These are phyloP conservation scores for Neosalanx taihuensis DNA, from an alignment of 2,797 vertebrate genomes.

Conservation along the genomic window DNA sequence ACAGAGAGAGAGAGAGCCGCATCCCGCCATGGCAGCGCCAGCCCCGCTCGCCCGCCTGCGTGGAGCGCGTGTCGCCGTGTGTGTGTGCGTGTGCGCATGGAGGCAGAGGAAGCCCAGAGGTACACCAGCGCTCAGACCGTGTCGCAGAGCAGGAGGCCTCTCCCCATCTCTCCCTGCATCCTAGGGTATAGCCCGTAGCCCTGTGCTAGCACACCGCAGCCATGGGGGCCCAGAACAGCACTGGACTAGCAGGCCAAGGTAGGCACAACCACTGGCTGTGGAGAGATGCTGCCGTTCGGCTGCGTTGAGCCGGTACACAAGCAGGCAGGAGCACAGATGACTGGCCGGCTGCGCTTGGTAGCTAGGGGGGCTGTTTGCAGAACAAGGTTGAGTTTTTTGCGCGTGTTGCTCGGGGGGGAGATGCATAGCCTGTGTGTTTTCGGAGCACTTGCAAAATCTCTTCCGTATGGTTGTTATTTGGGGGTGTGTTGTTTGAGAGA, in stretches of 20 bases:
- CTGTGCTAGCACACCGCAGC: conserved; percentile 39
- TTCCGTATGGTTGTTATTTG: too few species aligned
- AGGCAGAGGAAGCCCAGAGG: neutral
- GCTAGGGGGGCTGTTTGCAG: neutral
- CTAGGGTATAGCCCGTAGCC: conserved; percentile 13
- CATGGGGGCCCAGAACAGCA: conserved; percentile 46
- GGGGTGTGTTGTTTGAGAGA: too few species aligned
- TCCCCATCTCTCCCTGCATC: conserved; percentile 10
- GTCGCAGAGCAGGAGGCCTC: conserved; percentile 39
- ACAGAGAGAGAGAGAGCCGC: neutral
- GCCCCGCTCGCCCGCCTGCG: neutral
- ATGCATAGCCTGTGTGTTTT: too few species aligned
- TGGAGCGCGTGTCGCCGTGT: neutral
- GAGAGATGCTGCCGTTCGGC: neutral
- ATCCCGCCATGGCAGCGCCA: neutral
- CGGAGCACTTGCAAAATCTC: too few species aligned
- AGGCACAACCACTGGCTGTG: conserved; percentile 28
- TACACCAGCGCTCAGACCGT: conserved; percentile 19
- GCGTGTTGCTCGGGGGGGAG: too few species aligned
- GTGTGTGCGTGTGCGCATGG: conserved; percentile 1
- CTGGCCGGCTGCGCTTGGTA: neutral
- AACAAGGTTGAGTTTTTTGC: neutral
- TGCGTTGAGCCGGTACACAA: neutral
- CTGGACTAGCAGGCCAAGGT: conserved; percentile 45
- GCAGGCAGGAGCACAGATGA: neutral